Evolutionary conservation across 2,888 invertebrate genomes (phyloP).

Genomic region (Allygus modestus): DNA sequence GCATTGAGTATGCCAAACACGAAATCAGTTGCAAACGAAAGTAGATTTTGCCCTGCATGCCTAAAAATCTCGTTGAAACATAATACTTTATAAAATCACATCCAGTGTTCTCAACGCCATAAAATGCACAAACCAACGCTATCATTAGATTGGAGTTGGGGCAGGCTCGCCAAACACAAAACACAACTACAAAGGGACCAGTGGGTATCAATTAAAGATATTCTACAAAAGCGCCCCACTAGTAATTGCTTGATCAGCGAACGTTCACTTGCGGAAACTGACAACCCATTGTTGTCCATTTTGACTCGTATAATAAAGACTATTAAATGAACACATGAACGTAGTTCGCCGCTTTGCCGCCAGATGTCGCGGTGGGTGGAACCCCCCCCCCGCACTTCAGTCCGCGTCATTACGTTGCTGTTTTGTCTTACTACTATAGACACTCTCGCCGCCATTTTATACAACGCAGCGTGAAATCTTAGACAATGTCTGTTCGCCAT

Average conservation of each 20-base stretch:
- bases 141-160: neutral
- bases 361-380: constrained; percentile 52
- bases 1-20: no score
- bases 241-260: constrained; percentile 21
- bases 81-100: no score
- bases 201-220: constrained; percentile 56
- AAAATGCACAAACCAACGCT: neutral
- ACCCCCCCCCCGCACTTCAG: constrained; percentile 17
- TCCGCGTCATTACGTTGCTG: neutral
- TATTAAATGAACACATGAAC: constrained; percentile 52
- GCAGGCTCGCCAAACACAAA: constrained; percentile 4
- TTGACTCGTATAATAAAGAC: constrained; percentile 53
- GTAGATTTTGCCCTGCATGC: no score
- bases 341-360: neutral
- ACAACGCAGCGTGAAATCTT: constrained; percentile 62
- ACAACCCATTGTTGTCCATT: constrained; percentile 19
- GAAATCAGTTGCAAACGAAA: no score
- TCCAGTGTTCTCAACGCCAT: neutral
- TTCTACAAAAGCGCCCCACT: constrained; percentile 28
- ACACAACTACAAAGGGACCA: constrained; percentile 37
- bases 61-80: no score
- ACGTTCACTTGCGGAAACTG: constrained; percentile 37
- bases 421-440: constrained; percentile 47
- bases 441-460: constrained; percentile 56
- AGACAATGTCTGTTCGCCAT: constrained; percentile 57